phyloP scores from a whole-genome alignment of 1,140 invertebrate genomes.

The Dinoponera quadriceps region DNA sequence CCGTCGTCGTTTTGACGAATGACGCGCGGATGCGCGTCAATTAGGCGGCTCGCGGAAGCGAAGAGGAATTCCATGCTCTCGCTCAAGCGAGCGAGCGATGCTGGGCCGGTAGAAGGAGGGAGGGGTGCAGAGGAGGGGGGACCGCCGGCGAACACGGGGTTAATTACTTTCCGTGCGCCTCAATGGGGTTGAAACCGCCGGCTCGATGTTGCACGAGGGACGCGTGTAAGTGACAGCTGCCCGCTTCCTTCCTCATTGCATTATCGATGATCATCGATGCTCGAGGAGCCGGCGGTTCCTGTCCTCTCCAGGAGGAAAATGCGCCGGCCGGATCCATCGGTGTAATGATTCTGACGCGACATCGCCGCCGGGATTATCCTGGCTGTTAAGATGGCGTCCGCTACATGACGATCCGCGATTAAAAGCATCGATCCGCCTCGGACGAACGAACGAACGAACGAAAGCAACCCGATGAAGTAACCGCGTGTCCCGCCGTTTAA shows the following conservation, averaged over 20 bases:
- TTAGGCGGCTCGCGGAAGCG: constrained; percentile 4
- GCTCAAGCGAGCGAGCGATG: neutral
- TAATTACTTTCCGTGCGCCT: constrained; percentile 58
- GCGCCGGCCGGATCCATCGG: constrained; percentile 29
- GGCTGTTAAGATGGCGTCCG: constrained; percentile 25
- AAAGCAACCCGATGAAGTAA: neutral
- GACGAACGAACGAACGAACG: neutral
- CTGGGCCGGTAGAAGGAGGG: neutral
- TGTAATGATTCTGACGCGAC: constrained; percentile 44
- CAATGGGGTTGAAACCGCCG: constrained; percentile 43
- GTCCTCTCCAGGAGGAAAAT: constrained; percentile 48
- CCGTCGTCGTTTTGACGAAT: constrained; percentile 40
- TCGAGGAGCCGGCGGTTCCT: constrained; percentile 11
- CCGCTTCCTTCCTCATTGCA: constrained; percentile 53
- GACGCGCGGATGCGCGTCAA: constrained; percentile 18
- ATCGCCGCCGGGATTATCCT: constrained; percentile 28
- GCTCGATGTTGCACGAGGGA: constrained; percentile 55
- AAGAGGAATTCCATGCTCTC: constrained; percentile 30
- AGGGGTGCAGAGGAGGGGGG: neutral
- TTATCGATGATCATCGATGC: constrained; percentile 50
- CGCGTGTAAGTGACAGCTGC: constrained; percentile 43
- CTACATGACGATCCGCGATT: constrained; percentile 26
- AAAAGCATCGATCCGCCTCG: constrained; percentile 36
- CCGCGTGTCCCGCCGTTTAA: neutral
- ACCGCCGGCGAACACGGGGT: constrained; percentile 40